A percentile compares a stretch with the other conserved stretches of the same genome.
phyloP scores from a whole-genome alignment of 2,113 vertebrate species.

The Plectropomus leopardus region DNA sequence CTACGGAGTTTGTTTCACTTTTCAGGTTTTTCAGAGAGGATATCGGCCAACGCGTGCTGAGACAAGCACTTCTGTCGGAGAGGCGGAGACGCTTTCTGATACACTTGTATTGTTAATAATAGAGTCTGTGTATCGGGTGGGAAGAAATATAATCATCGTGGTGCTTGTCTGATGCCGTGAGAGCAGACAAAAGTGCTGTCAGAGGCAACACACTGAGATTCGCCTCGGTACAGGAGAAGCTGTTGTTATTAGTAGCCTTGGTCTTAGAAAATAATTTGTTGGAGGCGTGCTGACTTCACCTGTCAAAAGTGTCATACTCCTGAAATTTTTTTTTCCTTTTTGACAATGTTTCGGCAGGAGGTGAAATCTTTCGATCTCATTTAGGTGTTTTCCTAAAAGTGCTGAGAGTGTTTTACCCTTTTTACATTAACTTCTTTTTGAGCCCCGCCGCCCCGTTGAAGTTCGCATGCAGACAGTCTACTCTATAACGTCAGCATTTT shows the following conservation, averaged over 20 bases:
- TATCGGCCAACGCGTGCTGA: conserved; percentile 50
- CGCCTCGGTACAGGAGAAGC: not conserved
- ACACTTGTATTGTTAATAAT: conserved; percentile 61
- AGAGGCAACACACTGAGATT: conserved; percentile 23
- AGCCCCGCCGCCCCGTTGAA: conserved; percentile 22
- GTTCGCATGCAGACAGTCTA: conserved; percentile 68
- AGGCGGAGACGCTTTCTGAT: conserved; percentile 24
- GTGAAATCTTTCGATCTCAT: conserved; percentile 20
- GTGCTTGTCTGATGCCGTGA: conserved; percentile 49
- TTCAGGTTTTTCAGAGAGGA: conserved; percentile 25
- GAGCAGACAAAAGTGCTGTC: conserved; percentile 52
- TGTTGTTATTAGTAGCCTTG: not conserved
- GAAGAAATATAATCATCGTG: conserved; percentile 51
- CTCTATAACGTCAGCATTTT: conserved; percentile 49
- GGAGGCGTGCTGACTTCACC: not conserved
- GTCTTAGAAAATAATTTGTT: not conserved
- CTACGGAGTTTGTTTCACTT: conserved; percentile 41
- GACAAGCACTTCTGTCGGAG: conserved; percentile 44
- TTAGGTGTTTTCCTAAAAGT: conserved; percentile 26
- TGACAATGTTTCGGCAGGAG: conserved; percentile 8
- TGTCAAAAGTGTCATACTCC: conserved; percentile 15
- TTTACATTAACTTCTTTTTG: conserved; percentile 19
- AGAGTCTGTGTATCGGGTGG: conserved; percentile 45
- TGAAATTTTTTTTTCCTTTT: not conserved
- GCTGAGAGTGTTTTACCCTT: conserved; percentile 35